Conservation (phyloP, 2,888 invertebrate species). For the Tetramorium bicarinatum region DNA sequence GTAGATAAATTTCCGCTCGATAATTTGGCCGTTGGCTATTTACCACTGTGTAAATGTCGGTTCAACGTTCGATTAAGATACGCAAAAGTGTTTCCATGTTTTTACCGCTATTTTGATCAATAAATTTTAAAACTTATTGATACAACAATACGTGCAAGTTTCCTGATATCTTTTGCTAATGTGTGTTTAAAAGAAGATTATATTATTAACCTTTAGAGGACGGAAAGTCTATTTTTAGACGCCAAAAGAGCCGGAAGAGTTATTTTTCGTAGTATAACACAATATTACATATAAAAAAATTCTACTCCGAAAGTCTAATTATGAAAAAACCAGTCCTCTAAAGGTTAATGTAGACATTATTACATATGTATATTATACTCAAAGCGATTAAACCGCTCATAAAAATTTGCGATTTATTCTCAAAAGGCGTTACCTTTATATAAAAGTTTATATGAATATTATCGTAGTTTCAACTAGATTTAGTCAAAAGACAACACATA, state of each 20-base stretch:
- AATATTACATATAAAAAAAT: too few relatives aligned
- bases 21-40: conserved; percentile 9
- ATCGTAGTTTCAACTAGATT: not conserved
- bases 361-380: too few relatives aligned
- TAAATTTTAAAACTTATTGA: not conserved
- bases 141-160: not conserved
- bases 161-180: not conserved
- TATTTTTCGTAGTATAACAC: too few relatives aligned
- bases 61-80: conserved; percentile 2
- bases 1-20: not conserved
- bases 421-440: not conserved
- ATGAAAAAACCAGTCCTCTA: too few relatives aligned
- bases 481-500: too few relatives aligned
- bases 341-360: too few relatives aligned
- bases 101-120: not conserved
- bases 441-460: not conserved
- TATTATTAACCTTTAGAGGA: not conserved
- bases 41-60: not conserved
- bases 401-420: not conserved
- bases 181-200: not conserved
- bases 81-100: not conserved
- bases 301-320: too few relatives aligned
- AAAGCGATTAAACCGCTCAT: too few relatives aligned
- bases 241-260: too few relatives aligned
- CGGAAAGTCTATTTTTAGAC: too few relatives aligned